Evolutionary conservation across 2,797 vertebrate species (phyloP).

Genomic region (Sphenodon punctatus): DNA sequence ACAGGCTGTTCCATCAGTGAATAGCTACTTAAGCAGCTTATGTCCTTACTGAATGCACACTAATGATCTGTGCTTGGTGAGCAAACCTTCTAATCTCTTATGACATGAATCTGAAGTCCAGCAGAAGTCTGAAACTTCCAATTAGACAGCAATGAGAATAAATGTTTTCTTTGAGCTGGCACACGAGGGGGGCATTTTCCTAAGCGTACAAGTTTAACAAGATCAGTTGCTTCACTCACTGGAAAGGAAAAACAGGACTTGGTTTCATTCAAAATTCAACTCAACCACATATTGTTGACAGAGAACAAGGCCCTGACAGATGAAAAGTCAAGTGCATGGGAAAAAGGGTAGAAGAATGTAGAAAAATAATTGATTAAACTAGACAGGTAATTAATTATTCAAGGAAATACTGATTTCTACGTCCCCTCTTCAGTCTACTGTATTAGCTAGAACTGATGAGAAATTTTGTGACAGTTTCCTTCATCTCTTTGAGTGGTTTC

Average conservation of each 20-base stretch:
- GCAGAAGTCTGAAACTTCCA: conserved; percentile 47
- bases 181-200: conserved; percentile 41
- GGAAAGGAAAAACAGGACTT: conserved; percentile 32
- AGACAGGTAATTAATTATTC: conserved; percentile 6
- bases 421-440: not conserved
- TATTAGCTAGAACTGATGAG: not conserved
- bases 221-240: conserved; percentile 8
- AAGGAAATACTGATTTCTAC: not conserved
- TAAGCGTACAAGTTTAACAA: conserved; percentile 35
- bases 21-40: conserved; percentile 30
- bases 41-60: conserved; percentile 38
- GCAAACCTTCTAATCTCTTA: conserved; percentile 35
- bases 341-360: conserved; percentile 7
- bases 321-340: not conserved
- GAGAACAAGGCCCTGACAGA: conserved; percentile 23
- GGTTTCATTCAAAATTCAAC: conserved; percentile 19
- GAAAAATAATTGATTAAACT: conserved; percentile 24
- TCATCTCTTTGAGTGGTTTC: no score
- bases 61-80: conserved; percentile 46
- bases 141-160: conserved; percentile 34
- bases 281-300: conserved; percentile 32
- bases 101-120: conserved; percentile 5
- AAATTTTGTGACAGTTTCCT: no score
- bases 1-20: conserved; percentile 9
- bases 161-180: conserved; percentile 49